phyloP scores from a whole-genome alignment of 2,113 vertebrate genomes.

The Pangasianodon hypophthalmus region DNA sequence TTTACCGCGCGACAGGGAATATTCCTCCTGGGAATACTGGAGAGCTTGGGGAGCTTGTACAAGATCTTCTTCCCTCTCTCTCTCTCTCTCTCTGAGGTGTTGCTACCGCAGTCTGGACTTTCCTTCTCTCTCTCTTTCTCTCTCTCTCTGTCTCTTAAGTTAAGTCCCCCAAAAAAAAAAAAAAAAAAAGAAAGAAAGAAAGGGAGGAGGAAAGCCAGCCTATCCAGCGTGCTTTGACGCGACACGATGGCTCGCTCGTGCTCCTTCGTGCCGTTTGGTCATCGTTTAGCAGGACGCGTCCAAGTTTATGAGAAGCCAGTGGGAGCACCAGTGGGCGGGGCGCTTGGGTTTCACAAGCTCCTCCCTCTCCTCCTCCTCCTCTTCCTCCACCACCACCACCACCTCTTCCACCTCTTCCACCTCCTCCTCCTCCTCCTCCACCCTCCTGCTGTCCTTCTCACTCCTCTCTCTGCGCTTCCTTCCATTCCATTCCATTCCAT shows the following conservation, averaged over 20 bases:
- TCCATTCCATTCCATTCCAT: not conserved
- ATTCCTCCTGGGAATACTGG: not conserved
- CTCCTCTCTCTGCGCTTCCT: not conserved
- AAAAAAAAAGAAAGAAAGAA: not conserved
- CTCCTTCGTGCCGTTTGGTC: slow-evolving; percentile 65
- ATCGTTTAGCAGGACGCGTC: slow-evolving; percentile 77
- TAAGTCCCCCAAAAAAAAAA: not conserved
- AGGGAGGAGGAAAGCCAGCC: not conserved
- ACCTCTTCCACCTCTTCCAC: slow-evolving; percentile 78
- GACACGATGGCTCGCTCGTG: slow-evolving; percentile 36
- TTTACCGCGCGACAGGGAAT: no score
- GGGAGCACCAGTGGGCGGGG: slow-evolving; percentile 33
- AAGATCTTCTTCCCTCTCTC: not conserved
- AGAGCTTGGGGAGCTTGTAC: not conserved
- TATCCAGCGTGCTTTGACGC: slow-evolving; percentile 26
- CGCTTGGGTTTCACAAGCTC: slow-evolving; percentile 67
- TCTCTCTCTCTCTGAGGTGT: slow-evolving; percentile 1
- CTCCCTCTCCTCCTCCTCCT: slow-evolving; percentile 77
- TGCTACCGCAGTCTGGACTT: not conserved
- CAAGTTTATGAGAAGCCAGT: slow-evolving; percentile 76
- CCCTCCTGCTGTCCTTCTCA: not conserved
- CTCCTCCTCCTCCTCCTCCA: slow-evolving; percentile 64
- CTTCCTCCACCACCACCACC: slow-evolving; percentile 66
- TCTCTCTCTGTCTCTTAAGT: not conserved
- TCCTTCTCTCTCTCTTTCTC: not conserved